Evolutionary conservation across 1,140 invertebrate species (phyloP).

Genomic region (Scaptodrosophila lebanonensis): DNA sequence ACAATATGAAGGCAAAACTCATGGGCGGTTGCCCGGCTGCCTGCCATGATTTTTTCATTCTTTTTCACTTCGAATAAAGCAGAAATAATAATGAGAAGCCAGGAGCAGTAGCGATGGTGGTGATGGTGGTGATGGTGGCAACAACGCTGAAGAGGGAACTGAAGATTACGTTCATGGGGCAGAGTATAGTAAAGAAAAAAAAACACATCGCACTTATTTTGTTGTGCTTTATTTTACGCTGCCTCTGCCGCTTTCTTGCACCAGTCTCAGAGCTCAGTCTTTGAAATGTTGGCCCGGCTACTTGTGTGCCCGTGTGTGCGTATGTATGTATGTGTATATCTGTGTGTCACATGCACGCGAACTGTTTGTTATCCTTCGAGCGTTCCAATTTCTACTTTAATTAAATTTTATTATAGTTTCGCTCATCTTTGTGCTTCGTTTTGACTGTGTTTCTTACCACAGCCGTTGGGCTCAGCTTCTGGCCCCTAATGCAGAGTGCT

Average conservation of each 20-base stretch:
- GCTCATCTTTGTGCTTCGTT: constrained; percentile 34
- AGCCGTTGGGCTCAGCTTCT: constrained; percentile 17
- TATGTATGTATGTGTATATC: neutral
- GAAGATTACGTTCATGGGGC: constrained; percentile 26
- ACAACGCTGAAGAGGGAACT: constrained; percentile 23
- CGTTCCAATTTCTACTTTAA: constrained; percentile 70
- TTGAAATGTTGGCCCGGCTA: no score
- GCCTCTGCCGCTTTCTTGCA: no score
- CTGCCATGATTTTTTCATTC: constrained; percentile 24
- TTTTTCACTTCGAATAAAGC: constrained; percentile 53
- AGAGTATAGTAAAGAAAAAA: constrained; percentile 9
- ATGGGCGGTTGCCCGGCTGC: neutral
- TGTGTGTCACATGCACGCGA: constrained; percentile 47
- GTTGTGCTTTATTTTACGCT: constrained; percentile 45
- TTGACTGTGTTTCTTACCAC: constrained; percentile 2
- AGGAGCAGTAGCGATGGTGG: constrained; percentile 47
- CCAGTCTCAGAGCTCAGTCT: no score
- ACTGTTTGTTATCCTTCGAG: constrained; percentile 37
- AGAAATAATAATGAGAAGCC: constrained; percentile 71
- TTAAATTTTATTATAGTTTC: constrained; percentile 75
- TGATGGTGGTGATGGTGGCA: no score
- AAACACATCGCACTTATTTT: constrained; percentile 39
- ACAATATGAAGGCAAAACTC: neutral
- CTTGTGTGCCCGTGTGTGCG: neutral
- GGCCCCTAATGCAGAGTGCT: neutral